Evolutionary conservation across 2,888 invertebrate genomes (phyloP).

Genomic region (Isotomurus palustris): DNA sequence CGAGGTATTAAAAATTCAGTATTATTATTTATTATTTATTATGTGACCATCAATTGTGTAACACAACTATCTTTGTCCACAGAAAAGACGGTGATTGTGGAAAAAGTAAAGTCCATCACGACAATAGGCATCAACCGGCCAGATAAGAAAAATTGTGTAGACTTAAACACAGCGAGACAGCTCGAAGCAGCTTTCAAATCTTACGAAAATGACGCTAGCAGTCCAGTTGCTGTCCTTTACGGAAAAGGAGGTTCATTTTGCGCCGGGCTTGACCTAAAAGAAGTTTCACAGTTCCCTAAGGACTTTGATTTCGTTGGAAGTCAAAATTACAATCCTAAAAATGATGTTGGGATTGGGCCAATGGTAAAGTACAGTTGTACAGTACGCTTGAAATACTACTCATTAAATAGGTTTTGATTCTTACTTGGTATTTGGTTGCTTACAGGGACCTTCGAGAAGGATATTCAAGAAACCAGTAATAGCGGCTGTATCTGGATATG

Average conservation of each 20-base stretch:
- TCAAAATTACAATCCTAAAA: constrained; percentile 46
- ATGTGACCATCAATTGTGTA: no score
- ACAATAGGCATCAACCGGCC: constrained; percentile 85
- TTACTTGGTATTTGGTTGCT: not conserved
- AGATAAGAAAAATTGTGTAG: constrained; percentile 74
- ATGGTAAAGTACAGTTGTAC: no score
- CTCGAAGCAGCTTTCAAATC: constrained; percentile 66
- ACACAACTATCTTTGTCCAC: no score
- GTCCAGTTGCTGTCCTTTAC: constrained; percentile 72
- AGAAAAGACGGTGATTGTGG: constrained; percentile 52
- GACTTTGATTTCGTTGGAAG: constrained; percentile 52
- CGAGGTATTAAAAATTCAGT: no score
- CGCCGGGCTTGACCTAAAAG: constrained; percentile 81
- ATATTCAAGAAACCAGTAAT: constrained; percentile 78
- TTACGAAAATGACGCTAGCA: constrained; percentile 71
- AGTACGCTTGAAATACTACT: not conserved
- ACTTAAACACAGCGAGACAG: constrained; percentile 62
- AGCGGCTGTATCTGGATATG: constrained; percentile 84
- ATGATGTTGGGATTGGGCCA: constrained; percentile 52
- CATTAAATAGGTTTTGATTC: constrained; percentile 1
- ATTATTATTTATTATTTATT: no score
- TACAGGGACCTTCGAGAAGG: constrained; percentile 63
- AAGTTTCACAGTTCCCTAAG: constrained; percentile 56
- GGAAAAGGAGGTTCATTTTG: constrained; percentile 93
- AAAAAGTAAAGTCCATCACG: constrained; percentile 63